A percentile compares a stretch with the other conserved stretches of the same genome.
These are phyloP conservation scores for Umimayanthus kanabou DNA, from an alignment of 92 coral and sea anemone genomes.

Conservation along the genomic window DNA sequence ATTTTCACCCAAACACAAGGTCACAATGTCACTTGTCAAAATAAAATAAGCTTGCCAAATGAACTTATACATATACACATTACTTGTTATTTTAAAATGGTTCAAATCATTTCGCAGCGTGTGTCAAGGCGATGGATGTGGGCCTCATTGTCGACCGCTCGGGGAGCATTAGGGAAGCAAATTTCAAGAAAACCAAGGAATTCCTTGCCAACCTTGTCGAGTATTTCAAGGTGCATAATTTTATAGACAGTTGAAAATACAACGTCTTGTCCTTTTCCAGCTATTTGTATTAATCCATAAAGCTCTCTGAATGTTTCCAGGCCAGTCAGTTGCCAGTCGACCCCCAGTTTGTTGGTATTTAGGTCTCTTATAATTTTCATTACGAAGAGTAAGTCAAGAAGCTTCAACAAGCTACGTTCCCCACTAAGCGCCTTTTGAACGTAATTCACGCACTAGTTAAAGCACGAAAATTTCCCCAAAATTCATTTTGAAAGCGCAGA, in stretches of 20 bases:
- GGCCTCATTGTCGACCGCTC: constrained; percentile 87
- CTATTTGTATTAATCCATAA: no score
- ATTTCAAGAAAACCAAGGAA: constrained; percentile 63
- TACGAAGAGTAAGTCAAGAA: no score
- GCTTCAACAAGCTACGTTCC: no score
- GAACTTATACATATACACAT: background rate
- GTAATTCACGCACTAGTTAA: no score
- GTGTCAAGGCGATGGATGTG: constrained; percentile 73
- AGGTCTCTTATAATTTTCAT: background rate
- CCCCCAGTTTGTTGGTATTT: background rate
- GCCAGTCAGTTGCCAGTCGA: no score
- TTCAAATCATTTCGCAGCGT: constrained; percentile 20
- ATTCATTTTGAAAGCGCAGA: no score
- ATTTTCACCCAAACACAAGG: background rate
- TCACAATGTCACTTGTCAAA: background rate
- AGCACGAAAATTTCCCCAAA: no score
- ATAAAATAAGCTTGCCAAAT: background rate
- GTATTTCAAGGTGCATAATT: constrained; percentile 50
- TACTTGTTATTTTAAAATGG: no score
- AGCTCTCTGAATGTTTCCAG: no score
- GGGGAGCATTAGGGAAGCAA: constrained; percentile 55
- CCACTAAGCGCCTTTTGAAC: no score
- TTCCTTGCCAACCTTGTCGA: constrained; percentile 68
- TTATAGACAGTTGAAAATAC: no score
- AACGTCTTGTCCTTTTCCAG: background rate